Percentiles rank a stretch among this genome's conserved stretches.
These are phyloP conservation scores for Podarcis cretensis DNA, from an alignment of 2,113 vertebrate genomes.

Conservation along the genomic window DNA sequence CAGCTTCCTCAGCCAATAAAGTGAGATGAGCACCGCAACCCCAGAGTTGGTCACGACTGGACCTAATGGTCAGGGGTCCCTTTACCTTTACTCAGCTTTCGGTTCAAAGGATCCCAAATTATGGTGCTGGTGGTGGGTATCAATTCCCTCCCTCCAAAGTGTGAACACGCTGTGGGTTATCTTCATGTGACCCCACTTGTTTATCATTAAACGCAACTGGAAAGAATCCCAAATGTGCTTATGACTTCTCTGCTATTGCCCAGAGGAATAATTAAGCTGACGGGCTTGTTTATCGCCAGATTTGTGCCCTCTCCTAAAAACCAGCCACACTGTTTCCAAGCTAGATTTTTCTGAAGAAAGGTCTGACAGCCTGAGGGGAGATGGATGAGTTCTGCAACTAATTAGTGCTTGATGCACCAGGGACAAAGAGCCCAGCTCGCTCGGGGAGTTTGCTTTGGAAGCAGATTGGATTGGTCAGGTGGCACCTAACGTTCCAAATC, in stretches of 20 bases:
- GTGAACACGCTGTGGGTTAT: too few relatives aligned
- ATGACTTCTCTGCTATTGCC: not conserved
- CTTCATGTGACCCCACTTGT: not conserved
- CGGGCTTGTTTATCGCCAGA: conserved; percentile 39
- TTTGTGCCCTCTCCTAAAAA: conserved; percentile 56
- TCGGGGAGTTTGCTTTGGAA: conserved; percentile 34
- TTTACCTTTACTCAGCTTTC: not conserved
- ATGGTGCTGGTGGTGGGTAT: not conserved
- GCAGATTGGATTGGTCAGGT: conserved; percentile 53
- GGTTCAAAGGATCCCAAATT: not conserved
- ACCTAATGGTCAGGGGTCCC: too few relatives aligned
- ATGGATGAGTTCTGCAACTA: conserved; percentile 53
- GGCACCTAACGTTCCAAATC: conserved; percentile 16
- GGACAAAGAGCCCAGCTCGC: conserved; percentile 12
- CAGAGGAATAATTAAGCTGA: conserved; percentile 27
- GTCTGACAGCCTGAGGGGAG: conserved; percentile 47
- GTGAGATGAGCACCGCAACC: too few relatives aligned
- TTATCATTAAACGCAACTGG: not conserved
- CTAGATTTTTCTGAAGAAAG: conserved; percentile 60
- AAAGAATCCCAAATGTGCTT: not conserved
- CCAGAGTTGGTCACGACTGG: too few relatives aligned
- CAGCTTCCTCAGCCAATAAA: too few relatives aligned
- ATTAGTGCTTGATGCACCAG: conserved; percentile 48
- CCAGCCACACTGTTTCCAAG: conserved; percentile 26
- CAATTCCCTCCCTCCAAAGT: too few relatives aligned